Conservation (phyloP, 2,797 vertebrate genomes). For the Ispidina lecontei region DNA sequence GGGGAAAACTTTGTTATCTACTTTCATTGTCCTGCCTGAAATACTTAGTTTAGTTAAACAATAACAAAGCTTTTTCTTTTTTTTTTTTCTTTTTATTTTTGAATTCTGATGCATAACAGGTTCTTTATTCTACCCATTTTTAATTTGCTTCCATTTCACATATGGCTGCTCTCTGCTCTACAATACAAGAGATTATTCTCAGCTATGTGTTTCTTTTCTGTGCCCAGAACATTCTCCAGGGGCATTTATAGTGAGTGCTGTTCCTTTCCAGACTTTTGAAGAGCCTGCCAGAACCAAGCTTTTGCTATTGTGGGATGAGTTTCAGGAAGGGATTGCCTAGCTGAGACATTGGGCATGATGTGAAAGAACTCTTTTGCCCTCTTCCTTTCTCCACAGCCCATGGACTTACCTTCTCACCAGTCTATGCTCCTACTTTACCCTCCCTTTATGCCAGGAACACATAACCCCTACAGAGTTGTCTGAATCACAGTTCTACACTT, state of each 20-base stretch:
- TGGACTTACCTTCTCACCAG: neutral
- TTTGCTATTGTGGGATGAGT: neutral
- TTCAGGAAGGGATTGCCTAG: neutral
- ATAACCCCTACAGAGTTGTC: too few relatives aligned
- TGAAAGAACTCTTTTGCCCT: neutral
- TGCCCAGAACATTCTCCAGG: neutral
- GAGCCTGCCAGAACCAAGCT: neutral
- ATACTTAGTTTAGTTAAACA: neutral
- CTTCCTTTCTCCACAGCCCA: neutral
- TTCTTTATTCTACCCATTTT: neutral
- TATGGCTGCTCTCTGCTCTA: neutral
- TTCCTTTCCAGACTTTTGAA: neutral
- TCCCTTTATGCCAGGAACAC: neutral
- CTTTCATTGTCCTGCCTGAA: neutral
- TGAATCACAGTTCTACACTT: neutral
- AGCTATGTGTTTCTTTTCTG: neutral
- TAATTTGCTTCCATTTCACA: neutral
- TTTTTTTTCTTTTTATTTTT: neutral
- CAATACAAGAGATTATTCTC: neutral
- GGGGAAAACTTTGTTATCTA: neutral
- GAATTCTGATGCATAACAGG: neutral
- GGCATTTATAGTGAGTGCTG: neutral
- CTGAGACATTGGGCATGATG: fast-evolving
- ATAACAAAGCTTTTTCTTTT: neutral
- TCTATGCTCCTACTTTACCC: fast-evolving